phyloP scores from a whole-genome alignment of 2,797 vertebrate species.

The Acrossocheilus fasciatus region DNA sequence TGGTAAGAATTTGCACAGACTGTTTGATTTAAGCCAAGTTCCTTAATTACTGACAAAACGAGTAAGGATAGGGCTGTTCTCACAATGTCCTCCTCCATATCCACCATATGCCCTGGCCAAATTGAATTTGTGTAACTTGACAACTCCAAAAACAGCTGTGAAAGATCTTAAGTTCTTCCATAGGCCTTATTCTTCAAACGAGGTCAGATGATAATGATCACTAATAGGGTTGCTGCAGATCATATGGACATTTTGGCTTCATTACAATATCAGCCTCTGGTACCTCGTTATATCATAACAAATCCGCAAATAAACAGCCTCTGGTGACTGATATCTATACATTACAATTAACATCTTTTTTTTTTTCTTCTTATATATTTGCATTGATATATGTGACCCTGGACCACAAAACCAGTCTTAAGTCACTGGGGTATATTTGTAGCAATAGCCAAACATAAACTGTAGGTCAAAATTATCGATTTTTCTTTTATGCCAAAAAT shows the following conservation, averaged over 20 bases:
- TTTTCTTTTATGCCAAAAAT: no score
- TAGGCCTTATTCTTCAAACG: neutral
- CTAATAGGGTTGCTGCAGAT: neutral
- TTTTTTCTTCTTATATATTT: neutral
- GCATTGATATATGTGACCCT: neutral
- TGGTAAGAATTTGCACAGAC: constrained; percentile 43
- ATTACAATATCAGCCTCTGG: neutral
- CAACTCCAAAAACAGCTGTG: constrained; percentile 4
- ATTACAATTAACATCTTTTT: no score
- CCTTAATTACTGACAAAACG: constrained; percentile 29
- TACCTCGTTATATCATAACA: neutral
- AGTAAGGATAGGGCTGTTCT: constrained; percentile 13
- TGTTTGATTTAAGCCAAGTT: constrained; percentile 33
- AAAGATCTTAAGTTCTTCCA: neutral
- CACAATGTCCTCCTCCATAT: constrained; percentile 16
- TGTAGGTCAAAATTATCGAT: no score
- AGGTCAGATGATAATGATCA: neutral
- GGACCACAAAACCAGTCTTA: no score
- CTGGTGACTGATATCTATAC: neutral
- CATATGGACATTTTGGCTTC: neutral
- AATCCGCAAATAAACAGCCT: neutral
- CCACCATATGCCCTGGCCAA: constrained; percentile 31
- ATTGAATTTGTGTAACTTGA: constrained; percentile 39
- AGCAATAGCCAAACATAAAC: no score
- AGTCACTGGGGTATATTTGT: no score